Percentiles rank a stretch among this genome's conserved stretches.
Conservation (phyloP, 2,888 invertebrate genomes). For the Malthinus seriepunctatus region DNA sequence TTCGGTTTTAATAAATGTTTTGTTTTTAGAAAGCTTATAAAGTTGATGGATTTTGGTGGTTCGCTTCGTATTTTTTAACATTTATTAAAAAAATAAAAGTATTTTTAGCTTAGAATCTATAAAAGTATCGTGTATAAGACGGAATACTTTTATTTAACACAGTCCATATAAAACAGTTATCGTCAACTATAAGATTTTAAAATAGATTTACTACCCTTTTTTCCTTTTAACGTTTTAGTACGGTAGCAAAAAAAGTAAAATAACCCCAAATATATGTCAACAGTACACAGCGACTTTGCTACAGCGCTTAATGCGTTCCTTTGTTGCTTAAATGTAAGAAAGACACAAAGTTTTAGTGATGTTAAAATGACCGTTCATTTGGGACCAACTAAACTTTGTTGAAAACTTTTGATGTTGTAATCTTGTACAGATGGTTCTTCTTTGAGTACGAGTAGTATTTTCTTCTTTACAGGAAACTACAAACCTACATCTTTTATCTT, state of each 20-base stretch:
- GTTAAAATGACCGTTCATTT: slow-evolving; percentile 39
- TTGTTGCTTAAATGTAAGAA: slow-evolving; percentile 35
- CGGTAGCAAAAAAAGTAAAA: slow-evolving; percentile 9
- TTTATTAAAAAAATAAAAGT: too few species aligned
- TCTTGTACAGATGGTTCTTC: slow-evolving; percentile 28
- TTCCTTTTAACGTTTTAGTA: slow-evolving; percentile 3
- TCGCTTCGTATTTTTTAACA: too few species aligned
- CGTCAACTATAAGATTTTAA: slow-evolving; percentile 7
- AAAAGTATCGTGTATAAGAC: too few species aligned
- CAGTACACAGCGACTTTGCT: slow-evolving; percentile 13
- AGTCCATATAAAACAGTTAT: neutral
- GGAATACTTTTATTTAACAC: too few species aligned
- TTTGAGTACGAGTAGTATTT: slow-evolving; percentile 12
- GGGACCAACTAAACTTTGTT: slow-evolving; percentile 38
- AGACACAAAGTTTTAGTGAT: slow-evolving; percentile 36
- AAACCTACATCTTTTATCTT: neutral
- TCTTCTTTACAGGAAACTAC: slow-evolving; percentile 6
- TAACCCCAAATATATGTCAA: slow-evolving; percentile 13
- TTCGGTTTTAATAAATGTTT: too few species aligned
- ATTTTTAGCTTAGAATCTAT: too few species aligned
- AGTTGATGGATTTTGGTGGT: too few species aligned
- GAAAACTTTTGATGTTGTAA: slow-evolving; percentile 37
- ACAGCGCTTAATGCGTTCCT: slow-evolving; percentile 25
- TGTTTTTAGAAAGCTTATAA: too few species aligned
- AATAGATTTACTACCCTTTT: slow-evolving; percentile 13